A percentile compares a stretch with the other conserved stretches of the same genome.
These are phyloP conservation scores for Chrysemys picta DNA, from an alignment of 2,113 vertebrate species.

Conservation along the genomic window DNA sequence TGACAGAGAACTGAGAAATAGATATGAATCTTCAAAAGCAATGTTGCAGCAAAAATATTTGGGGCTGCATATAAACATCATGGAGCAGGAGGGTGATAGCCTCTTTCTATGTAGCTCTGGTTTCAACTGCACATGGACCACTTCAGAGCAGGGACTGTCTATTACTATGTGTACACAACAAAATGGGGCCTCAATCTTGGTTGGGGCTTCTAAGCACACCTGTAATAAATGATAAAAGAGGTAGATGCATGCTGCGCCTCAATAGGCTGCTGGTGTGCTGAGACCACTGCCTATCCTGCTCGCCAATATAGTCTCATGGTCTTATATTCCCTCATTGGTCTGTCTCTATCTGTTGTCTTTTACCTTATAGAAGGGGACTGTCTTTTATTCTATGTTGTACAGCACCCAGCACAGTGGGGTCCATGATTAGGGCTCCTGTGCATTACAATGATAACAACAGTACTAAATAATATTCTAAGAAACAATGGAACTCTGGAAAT, in stretches of 20 bases:
- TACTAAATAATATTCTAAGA: not conserved
- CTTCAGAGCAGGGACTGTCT: not conserved
- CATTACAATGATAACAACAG: not conserved
- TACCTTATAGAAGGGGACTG: not conserved
- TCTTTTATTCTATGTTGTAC: not conserved
- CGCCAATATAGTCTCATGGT: not conserved
- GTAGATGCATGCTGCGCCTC: not conserved
- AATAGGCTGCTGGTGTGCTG: not conserved
- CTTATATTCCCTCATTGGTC: not conserved
- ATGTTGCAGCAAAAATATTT: not conserved
- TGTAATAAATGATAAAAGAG: not conserved
- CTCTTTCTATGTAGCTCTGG: not conserved
- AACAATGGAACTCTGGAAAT: not conserved
- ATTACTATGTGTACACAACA: not conserved
- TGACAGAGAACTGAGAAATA: not conserved
- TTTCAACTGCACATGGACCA: not conserved
- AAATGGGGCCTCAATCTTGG: not conserved
- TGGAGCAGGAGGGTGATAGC: not conserved
- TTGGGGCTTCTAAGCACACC: not conserved
- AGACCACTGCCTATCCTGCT: not conserved
- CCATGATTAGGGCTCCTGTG: not conserved
- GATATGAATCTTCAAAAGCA: not conserved
- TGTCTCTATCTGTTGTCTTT: not conserved
- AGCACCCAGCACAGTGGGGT: not conserved
- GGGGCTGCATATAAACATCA: not conserved